Base-by-base conservation (phyloP, 1,140 invertebrate genomes). In the Drosophila parvula region DNA sequence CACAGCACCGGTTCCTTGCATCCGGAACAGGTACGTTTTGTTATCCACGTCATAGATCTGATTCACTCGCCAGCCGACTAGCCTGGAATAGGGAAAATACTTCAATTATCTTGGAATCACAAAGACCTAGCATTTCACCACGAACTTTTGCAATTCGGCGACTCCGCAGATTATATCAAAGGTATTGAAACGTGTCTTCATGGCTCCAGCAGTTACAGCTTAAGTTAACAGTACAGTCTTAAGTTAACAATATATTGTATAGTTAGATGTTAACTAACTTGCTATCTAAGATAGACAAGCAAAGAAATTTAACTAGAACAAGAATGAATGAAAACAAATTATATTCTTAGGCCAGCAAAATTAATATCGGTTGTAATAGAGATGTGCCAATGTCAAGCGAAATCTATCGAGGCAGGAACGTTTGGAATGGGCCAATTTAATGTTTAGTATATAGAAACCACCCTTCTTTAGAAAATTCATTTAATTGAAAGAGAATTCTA, bases 11-110 rank as follows among this genome's bases (percentile, higher is more conserved):
- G 94, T 95, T 68, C 95, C 93, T 91, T 97, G 96, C 22, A 99
- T 93, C 78, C 97, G 95, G 71, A 99, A 96, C 9, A 99, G 94
- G 93, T 99, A 99, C 0, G 98, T 99, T 92, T 98, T 98, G 91
- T 97, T 96, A 92, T 99, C 98, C 63, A 99, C 96, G 92, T 99
- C 99, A 93, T 99, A 99, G 16, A 99, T 95, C 93, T 99, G 98
- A 91, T 97, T 96, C 1, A 99, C 97, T 89, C 99, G 93, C 95
- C 98, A 96, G 30, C 98, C 98, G 78, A 98, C 93, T 59, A 97
- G 93, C 78, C 97, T 98, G 88, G 63, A 94, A 75, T 22, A 4
- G 1, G 9, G 10, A 43, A n/a, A 50, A 48, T 18, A 28, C 8
- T 40, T 28, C 3, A 18, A 16, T 64, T 40, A 57, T 36, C 10